These are phyloP conservation scores for Polypedilum pembai DNA, from an alignment of 1,140 invertebrate species.

Conservation along the genomic window DNA sequence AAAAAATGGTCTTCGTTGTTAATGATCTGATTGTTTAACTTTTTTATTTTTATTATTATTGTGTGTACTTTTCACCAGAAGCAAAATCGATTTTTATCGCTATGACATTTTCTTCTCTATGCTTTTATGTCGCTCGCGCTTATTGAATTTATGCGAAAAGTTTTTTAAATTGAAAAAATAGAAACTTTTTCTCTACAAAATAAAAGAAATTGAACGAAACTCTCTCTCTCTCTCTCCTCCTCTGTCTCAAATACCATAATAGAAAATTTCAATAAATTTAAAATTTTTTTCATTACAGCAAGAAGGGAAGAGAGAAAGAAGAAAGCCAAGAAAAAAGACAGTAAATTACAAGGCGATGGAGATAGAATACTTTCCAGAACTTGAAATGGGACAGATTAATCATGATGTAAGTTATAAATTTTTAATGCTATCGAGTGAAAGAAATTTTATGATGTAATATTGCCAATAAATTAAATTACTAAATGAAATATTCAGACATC, in stretches of 20 bases:
- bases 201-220: too few relatives aligned
- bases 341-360: background rate
- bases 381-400: slow-evolving; percentile 17
- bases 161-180: background rate
- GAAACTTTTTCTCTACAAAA: too few relatives aligned
- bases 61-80: background rate
- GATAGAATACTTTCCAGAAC: slow-evolving; percentile 11
- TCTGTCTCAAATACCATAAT: background rate
- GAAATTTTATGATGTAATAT: slow-evolving; percentile 11
- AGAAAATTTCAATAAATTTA: slow-evolving; percentile 19
- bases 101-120: background rate
- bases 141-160: slow-evolving; percentile 13
- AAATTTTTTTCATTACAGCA: background rate
- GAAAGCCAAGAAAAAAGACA: background rate
- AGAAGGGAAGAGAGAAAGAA: background rate
- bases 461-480: background rate
- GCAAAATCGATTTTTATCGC: slow-evolving; percentile 9
- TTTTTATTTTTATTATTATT: background rate
- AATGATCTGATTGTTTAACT: slow-evolving; percentile 13
- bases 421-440: background rate
- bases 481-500: too few relatives aligned
- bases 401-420: slow-evolving; percentile 13
- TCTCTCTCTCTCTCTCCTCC: background rate
- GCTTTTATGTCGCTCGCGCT: background rate
- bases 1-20: slow-evolving; percentile 12